Evolutionary conservation across 2,888 invertebrate species (phyloP), one percentile per base, ranked within the genome.

Genomic region (Gymnosoma rotundatum): DNA sequence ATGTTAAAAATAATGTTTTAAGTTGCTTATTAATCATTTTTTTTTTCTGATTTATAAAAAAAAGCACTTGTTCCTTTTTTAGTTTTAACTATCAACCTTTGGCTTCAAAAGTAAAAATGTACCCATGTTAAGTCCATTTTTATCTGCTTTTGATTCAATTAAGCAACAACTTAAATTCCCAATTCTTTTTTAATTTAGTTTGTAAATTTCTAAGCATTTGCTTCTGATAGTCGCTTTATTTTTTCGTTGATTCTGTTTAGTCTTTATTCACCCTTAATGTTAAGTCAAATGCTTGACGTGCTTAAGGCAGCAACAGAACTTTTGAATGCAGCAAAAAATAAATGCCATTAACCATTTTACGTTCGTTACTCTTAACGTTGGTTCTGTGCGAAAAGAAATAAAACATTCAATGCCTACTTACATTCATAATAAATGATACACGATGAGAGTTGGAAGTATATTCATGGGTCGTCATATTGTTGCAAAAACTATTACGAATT

Each of bases 341-440:
- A 58, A 70, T 32, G 32, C 21, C 20, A 66, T 67, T 67, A 67
- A 76, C 38, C 38, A 67, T 69, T 74, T 9, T 2, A 25, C 48
- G n/a, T 21, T 61, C n/a, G 42, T 48, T 64, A 45, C 21, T 36
- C 63, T 56, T 67, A 50, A n/a, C 25, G 20, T 54, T 63, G 54
- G 20, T 21, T 66, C 50, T 12, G 45, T 58, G 63, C 42, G 45
- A 50, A 83, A 70, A 21, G 64, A n/a, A n/a, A n/a, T n/a, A n/a
- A n/a, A n/a, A 69, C 8, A 70, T 67, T 50, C 78, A 61, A 74
- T 61, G 50, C 64, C 64, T 64, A 74, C 74, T 54, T 74, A 38
- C 48, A 73, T 78, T 60, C 54, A 60, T 64, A 66, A 75, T 48
- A 64, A 82, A 69, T 73, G 78, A 70, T 83, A 74, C 70, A 76